These are phyloP conservation scores for Dicaeum eximium DNA, from an alignment of 2,113 vertebrate species.

Conservation along the genomic window DNA sequence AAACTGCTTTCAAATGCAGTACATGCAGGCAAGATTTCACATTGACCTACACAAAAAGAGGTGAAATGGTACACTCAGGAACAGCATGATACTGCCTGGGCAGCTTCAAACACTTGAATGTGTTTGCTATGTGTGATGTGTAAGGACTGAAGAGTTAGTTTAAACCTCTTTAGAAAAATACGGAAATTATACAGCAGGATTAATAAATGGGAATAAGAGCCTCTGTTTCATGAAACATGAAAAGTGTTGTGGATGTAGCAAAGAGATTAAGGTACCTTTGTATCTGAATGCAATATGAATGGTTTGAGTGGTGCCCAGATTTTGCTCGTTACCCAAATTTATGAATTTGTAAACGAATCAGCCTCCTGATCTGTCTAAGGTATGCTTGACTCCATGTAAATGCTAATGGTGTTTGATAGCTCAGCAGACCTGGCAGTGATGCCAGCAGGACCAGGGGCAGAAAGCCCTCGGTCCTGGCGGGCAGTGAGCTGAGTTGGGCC, in stretches of 20 bases:
- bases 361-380: not conserved
- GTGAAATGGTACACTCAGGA: not conserved
- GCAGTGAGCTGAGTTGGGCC: not conserved
- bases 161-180: not conserved
- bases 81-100: not conserved
- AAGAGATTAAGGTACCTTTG: not conserved
- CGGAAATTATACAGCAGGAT: fast-evolving
- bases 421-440: not conserved
- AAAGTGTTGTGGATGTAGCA: not conserved
- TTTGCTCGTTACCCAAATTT: not conserved
- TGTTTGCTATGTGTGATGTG: not conserved
- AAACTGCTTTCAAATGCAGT: not conserved
- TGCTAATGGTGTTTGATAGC: not conserved
- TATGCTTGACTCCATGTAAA: not conserved
- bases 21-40: not conserved
- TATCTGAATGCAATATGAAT: not conserved
- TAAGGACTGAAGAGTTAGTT: not conserved
- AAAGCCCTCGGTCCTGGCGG: not conserved
- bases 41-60: not conserved
- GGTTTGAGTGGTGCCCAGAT: not conserved
- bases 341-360: not conserved
- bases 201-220: not conserved
- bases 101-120: not conserved
- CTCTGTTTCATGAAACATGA: not conserved
- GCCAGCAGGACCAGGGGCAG: too few species aligned